Percentiles rank a stretch among this genome's conserved stretches.
Conservation (phyloP, 2,113 vertebrate species). For the Dinomys branickii region DNA sequence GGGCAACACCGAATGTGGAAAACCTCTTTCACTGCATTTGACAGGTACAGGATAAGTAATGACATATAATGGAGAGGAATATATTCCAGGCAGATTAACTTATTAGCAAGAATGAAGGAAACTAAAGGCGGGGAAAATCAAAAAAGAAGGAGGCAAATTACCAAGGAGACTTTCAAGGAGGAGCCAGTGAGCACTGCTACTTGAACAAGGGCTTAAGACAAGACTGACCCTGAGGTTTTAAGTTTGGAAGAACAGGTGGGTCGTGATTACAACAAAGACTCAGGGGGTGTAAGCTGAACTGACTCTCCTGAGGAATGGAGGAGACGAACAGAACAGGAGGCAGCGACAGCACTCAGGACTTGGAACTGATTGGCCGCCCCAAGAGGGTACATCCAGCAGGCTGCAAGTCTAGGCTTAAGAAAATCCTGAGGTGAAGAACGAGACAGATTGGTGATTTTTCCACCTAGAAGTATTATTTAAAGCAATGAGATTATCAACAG, state of each 20-base stretch:
- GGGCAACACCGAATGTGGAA: background rate
- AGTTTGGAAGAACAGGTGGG: rapidly evolving
- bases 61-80: background rate
- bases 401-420: background rate
- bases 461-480: background rate
- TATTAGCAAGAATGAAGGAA: background rate
- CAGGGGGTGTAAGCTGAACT: background rate
- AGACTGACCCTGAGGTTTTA: background rate
- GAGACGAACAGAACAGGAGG: background rate
- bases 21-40: background rate
- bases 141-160: background rate
- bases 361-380: background rate
- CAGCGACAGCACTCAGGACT: background rate
- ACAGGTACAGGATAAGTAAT: background rate
- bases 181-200: background rate
- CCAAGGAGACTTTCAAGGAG: background rate
- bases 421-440: background rate
- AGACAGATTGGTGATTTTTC: background rate
- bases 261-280: background rate
- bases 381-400: background rate
- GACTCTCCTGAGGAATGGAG: background rate
- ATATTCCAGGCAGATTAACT: background rate
- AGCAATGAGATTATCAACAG: background rate
- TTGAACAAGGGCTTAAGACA: background rate
- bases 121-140: background rate